Evolutionary conservation across 2,113 vertebrate genomes (phyloP), one percentile per base, ranked within the genome.

Genomic region (Pongo abelii): DNA sequence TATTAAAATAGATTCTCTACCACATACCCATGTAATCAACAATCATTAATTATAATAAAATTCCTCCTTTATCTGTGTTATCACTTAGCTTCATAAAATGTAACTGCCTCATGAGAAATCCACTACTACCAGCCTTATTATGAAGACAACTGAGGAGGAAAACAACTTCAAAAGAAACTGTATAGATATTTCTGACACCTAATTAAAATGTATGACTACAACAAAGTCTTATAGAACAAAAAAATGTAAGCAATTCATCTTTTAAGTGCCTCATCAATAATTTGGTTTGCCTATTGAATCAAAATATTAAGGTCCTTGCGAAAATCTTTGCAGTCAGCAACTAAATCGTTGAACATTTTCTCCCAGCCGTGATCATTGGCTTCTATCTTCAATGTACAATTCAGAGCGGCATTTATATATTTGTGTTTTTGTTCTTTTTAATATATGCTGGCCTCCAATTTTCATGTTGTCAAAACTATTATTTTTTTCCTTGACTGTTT

Each of bases 131-230:
- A 4, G 17, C 46, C 27, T 61, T 86, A 77, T 67, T 81, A 59
- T 84, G 20, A 93, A 94, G 52, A 89, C 40, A 64, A 77, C 14
- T 8, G 22, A 89, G 3, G 20, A 32, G 12, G 13, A 10, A 78
- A 88, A 46, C 72, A 70, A 94, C 22, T 85, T 92, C n/a, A 74
- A 94, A 96, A 84, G 55, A 38, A 93, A 90, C 7, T 22, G 23
- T 8, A 57, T 23, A 59, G 46, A 70, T 40, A 87, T 74, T 92
- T 89, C 8, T 70, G 57, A 94, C 1, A 14, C 5, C 22, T 89
- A 75, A 64, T 84, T 79, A 80, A 97, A 91, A 79, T 89, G 5
- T 57, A 69, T 57, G 57, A 40, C 75, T 30, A 46, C 1, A 89
- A 48, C 7, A 84, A 93, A 78, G 17, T 12, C 6, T 81, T 80